Evolutionary conservation across 1,140 invertebrate genomes (phyloP).

Genomic region (Riptortus pedestris): DNA sequence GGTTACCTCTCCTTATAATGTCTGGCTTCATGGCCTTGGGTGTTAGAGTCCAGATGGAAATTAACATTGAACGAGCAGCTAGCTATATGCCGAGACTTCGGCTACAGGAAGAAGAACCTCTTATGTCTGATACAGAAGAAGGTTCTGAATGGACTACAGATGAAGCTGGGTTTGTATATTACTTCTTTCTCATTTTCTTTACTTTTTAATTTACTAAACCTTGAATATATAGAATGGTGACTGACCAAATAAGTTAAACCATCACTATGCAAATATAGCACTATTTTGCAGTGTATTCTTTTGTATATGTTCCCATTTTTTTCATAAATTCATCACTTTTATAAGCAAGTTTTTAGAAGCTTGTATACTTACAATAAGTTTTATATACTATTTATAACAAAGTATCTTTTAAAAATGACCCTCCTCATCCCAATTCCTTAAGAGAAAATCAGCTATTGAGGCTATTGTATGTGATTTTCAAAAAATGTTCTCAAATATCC

Average conservation of each 20-base stretch:
- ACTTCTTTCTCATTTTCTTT: no score
- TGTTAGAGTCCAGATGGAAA: conserved; percentile 44
- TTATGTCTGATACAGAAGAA: not conserved
- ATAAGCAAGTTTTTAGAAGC: not conserved
- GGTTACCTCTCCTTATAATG: conserved; percentile 46
- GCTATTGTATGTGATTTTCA: no score
- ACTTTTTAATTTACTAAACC: no score
- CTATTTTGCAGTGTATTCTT: not conserved
- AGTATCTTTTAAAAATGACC: no score
- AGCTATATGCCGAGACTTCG: conserved; percentile 23
- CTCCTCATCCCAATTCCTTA: no score
- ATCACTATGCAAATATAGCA: not conserved
- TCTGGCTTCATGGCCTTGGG: conserved; percentile 46
- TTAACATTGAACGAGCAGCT: conserved; percentile 37
- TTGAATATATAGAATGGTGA: no score
- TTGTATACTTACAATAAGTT: no score
- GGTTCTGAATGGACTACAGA: conserved; percentile 19
- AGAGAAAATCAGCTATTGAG: no score
- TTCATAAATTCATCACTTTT: not conserved
- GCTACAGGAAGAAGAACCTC: conserved; percentile 16
- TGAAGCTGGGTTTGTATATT: not conserved
- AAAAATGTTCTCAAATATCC: no score
- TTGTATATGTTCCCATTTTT: not conserved
- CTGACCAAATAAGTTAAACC: not conserved
- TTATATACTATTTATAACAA: no score